Conservation (phyloP, 2,888 invertebrate genomes). For the Chromoteleia sp. region DNA sequence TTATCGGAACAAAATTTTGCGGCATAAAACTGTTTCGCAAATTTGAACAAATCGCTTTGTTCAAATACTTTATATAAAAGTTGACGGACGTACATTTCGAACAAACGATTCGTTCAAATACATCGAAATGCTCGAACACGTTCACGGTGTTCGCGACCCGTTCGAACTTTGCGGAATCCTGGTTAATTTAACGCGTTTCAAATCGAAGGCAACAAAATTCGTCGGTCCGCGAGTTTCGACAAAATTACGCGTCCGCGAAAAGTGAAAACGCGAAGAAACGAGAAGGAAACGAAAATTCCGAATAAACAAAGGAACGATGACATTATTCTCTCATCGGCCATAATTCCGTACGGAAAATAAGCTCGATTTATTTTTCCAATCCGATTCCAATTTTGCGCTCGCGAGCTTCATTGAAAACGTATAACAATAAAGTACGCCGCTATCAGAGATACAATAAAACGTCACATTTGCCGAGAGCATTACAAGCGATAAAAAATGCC, state of each 20-base stretch:
- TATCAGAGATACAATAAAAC: slow-evolving; percentile 58
- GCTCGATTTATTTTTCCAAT: slow-evolving; percentile 55
- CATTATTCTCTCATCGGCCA: slow-evolving; percentile 23
- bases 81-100: no score
- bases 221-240: no score
- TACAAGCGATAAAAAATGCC: slow-evolving; percentile 44
- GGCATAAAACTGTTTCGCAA: no score
- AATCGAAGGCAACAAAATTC: no score
- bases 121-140: no score
- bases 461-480: slow-evolving; percentile 48
- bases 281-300: not conserved
- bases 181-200: no score
- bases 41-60: no score
- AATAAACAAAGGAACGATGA: slow-evolving; percentile 14
- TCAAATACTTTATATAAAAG: no score
- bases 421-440: slow-evolving; percentile 56
- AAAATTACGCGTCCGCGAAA: not conserved
- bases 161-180: no score
- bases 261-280: not conserved
- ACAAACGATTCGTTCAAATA: no score
- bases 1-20: no score
- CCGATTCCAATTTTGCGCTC: slow-evolving; percentile 45
- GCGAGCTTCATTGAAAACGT: slow-evolving; percentile 53
- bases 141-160: no score
- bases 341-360: slow-evolving; percentile 39